phyloP scores from a whole-genome alignment of 2,888 invertebrate species.

The Acanthopleura granulata region DNA sequence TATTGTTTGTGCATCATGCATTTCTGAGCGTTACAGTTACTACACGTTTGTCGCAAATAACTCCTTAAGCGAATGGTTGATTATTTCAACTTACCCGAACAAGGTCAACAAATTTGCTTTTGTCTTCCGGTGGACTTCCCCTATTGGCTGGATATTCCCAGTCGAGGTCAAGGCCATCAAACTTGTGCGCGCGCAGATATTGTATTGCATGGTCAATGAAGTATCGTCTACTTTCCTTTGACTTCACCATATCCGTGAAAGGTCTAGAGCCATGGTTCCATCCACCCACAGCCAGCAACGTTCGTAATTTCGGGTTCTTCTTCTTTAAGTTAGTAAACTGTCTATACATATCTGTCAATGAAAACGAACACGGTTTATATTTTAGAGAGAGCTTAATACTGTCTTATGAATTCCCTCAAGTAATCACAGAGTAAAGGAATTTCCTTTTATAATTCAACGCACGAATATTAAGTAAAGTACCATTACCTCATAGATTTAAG shows the following conservation, averaged over 20 bases:
- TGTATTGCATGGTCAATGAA: slow-evolving; percentile 49
- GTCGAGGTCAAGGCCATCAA: slow-evolving; percentile 63
- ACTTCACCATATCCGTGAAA: slow-evolving; percentile 51
- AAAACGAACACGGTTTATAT: neutral
- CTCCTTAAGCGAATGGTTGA: neutral
- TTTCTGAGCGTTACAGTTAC: no score
- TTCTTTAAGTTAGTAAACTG: slow-evolving; percentile 49
- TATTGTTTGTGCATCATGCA: no score
- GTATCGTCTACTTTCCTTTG: slow-evolving; percentile 30
- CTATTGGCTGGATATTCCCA: slow-evolving; percentile 62
- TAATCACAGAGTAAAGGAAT: no score
- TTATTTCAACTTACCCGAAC: slow-evolving; percentile 38
- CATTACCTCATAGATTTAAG: no score
- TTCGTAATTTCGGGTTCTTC: slow-evolving; percentile 49
- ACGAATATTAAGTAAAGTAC: no score
- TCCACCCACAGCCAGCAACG: slow-evolving; percentile 62
- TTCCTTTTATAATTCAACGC: no score
- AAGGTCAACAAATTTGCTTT: slow-evolving; percentile 42
- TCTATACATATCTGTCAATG: slow-evolving; percentile 33
- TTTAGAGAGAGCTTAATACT: no score
- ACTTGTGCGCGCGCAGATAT: slow-evolving; percentile 46
- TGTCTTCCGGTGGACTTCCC: slow-evolving; percentile 54
- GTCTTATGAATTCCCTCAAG: no score
- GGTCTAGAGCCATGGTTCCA: slow-evolving; percentile 54
- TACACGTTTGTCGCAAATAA: no score